These are phyloP conservation scores for Zosterops pallidus DNA, from an alignment of 2,113 vertebrate species.

Conservation along the genomic window DNA sequence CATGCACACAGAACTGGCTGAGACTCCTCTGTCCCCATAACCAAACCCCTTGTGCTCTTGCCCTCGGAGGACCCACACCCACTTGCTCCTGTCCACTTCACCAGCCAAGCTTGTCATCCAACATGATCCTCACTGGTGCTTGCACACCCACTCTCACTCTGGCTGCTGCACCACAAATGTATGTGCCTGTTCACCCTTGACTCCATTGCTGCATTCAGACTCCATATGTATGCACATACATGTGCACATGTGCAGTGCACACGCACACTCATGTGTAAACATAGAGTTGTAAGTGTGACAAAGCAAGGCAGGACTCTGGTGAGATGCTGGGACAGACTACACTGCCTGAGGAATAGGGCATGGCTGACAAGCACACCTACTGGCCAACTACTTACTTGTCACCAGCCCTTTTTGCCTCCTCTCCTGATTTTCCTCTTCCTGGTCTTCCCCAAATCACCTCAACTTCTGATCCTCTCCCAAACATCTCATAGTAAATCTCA, in stretches of 20 bases:
- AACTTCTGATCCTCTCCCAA: not conserved
- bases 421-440: not conserved
- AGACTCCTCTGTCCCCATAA: not conserved
- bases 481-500: not conserved
- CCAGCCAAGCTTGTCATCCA: not conserved
- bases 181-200: too few relatives aligned
- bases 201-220: not conserved
- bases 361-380: not conserved
- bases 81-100: not conserved
- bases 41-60: rapidly evolving
- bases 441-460: not conserved
- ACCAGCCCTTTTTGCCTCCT: not conserved
- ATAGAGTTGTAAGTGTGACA: too few relatives aligned
- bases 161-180: rapidly evolving
- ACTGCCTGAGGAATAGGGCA: not conserved
- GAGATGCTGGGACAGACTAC: not conserved
- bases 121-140: rapidly evolving
- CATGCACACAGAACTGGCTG: rapidly evolving
- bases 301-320: not conserved
- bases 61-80: too few relatives aligned
- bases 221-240: not conserved
- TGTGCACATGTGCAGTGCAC: not conserved
- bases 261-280: not conserved
- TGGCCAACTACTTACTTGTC: not conserved
- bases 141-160: not conserved